Evolutionary conservation across 2,113 vertebrate genomes (phyloP).

Genomic region (Panthera tigris): DNA sequence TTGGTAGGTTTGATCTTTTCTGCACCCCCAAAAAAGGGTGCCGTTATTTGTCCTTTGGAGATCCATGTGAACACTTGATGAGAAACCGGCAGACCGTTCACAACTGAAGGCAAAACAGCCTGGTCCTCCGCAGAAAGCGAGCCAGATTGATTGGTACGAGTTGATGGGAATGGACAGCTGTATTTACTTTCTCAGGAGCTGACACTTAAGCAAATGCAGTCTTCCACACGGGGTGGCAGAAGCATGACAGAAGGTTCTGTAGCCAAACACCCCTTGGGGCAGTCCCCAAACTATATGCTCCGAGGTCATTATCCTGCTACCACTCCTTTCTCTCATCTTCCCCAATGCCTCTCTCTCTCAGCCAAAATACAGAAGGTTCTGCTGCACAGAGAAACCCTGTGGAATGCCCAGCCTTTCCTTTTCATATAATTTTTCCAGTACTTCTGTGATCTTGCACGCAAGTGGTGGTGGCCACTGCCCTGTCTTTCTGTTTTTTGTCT

Average conservation of each 20-base stretch:
- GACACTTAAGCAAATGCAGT: slow-evolving; percentile 42
- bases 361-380: slow-evolving; percentile 82
- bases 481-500: background rate
- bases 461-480: too few relatives aligned
- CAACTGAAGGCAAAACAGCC: background rate
- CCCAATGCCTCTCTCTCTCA: slow-evolving; percentile 87
- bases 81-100: slow-evolving; percentile 40
- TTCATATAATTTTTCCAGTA: background rate
- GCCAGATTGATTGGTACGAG: background rate
- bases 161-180: slow-evolving; percentile 20
- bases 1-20: background rate
- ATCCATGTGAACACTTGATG: background rate
- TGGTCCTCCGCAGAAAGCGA: background rate
- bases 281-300: background rate
- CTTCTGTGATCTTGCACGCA: background rate
- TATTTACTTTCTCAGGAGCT: slow-evolving; percentile 47
- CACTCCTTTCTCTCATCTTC: background rate
- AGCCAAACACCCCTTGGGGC: background rate
- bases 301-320: background rate
- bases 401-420: background rate
- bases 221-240: background rate
- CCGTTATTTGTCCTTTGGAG: slow-evolving; percentile 11
- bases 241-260: background rate
- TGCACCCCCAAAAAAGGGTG: background rate
- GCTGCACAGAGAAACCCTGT: background rate